A percentile compares a stretch with the other conserved stretches of the same genome.
Conservation (phyloP, 1,140 invertebrate species). For the Drosophila bipectinata region DNA sequence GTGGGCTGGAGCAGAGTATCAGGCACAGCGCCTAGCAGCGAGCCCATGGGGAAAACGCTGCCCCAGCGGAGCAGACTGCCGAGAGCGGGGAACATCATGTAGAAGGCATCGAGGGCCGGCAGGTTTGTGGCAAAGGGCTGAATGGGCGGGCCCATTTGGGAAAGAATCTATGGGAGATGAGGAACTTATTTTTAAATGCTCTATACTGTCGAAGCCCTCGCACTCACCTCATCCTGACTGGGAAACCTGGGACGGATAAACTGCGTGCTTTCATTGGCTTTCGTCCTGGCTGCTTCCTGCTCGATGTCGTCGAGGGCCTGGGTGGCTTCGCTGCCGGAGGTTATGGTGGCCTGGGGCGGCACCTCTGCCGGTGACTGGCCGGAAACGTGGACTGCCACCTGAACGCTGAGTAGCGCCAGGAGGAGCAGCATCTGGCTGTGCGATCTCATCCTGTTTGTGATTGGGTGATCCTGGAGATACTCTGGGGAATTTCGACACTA, state of each 20-base stretch:
- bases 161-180: conserved; percentile 32
- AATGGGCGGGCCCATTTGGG: conserved; percentile 46
- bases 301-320: not conserved
- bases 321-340: not conserved
- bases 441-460: conserved; percentile 45
- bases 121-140: conserved; percentile 22
- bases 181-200: no score
- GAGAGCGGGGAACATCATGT: conserved; percentile 62
- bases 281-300: not conserved
- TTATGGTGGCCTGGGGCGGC: conserved; percentile 8
- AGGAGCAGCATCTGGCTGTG: conserved; percentile 52
- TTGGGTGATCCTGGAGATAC: not conserved
- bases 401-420: conserved; percentile 39
- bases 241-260: conserved; percentile 12
- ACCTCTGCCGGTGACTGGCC: conserved; percentile 22
- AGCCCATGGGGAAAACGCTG: conserved; percentile 58
- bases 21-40: conserved; percentile 51
- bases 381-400: conserved; percentile 8
- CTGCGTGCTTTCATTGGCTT: not conserved
- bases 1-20: conserved; percentile 28
- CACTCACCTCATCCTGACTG: conserved; percentile 42
- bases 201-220: no score
- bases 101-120: conserved; percentile 54
- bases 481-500: not conserved
- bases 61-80: conserved; percentile 64